Evolutionary conservation across 1,140 invertebrate species (phyloP), one percentile per base, ranked within the genome.

Genomic region (Ceratosolen solmsi): DNA sequence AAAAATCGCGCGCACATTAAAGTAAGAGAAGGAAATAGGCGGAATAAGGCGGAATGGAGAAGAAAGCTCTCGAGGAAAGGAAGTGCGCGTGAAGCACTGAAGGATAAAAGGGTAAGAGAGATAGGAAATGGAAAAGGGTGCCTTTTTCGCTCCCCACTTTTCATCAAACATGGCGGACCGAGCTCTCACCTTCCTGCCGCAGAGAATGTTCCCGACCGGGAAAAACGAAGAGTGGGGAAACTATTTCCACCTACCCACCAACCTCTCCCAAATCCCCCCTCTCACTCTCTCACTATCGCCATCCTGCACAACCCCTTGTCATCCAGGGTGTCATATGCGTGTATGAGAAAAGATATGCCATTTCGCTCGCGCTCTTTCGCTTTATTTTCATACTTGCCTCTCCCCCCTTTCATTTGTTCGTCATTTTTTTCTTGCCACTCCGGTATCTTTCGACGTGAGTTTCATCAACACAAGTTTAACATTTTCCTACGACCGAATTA

Each of bases 41-140:
- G 9, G 33, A 60, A 49, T 13, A 36, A 58, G 54, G 56, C 49
- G 33, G 33, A 72, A 25, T 30, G 30, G 63, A 49, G 75, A 78
- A 72, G 68, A 72, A 79, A 79, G 33, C 78, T 72, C 36, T 49
- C 4, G 51, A 79, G 30, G 51, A 56, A 79, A 60, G 78, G 41
- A 74, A 41, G n/a, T 51, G 27, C 22, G 70, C 38, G 41, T 51
- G 49, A 20, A 68, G 41, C 36, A 38, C 13, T n/a, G 49, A 15
- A 70, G 11, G 33, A 51, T 25, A 56, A 60, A 73, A 73, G 70
- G 20, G 54, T 13, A 25, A 36, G 30, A 20, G 20, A 65, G 75
- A 46, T 2, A 25, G 46, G 46, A 49, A 38, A 49, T 51, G 13
- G 56, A 60, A 54, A 79, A 79, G 63, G 63, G 63, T 71, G 7